Conservation (phyloP, 1,140 invertebrate species). For the Zaprionus ornatus region DNA sequence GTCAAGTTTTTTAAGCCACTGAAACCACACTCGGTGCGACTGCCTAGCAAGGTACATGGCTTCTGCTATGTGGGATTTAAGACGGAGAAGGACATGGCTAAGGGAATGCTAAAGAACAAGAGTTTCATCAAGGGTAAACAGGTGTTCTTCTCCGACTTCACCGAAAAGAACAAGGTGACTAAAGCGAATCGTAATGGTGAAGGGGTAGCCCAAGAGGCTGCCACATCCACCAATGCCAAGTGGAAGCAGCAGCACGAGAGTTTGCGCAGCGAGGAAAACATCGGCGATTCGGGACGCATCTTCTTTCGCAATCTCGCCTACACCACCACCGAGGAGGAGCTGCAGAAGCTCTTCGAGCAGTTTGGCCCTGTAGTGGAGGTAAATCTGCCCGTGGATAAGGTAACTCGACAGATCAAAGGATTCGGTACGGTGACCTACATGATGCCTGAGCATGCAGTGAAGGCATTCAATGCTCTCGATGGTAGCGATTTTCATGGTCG, state of each 20-base stretch:
- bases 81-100: conserved; percentile 91
- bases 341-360: conserved; percentile 93
- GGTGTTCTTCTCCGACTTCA: conserved; percentile 87
- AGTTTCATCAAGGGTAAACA: conserved; percentile 92
- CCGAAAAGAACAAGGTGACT: conserved; percentile 84
- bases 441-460: conserved; percentile 97
- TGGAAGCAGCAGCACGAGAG: conserved; percentile 89
- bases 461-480: conserved; percentile 94
- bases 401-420: conserved; percentile 94
- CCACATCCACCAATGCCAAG: conserved; percentile 84
- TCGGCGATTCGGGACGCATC: conserved; percentile 96
- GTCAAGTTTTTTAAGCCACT: conserved; percentile 92
- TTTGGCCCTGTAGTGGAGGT: conserved; percentile 95
- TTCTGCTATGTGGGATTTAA: conserved; percentile 96
- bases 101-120: conserved; percentile 93
- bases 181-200: conserved; percentile 80
- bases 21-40: conserved; percentile 90
- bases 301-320: conserved; percentile 98
- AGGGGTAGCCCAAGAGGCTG: not conserved
- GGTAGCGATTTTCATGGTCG: conserved; percentile 95
- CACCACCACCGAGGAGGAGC: conserved; percentile 93
- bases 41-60: conserved; percentile 91
- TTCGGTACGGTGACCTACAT: conserved; percentile 97
- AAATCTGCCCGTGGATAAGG: conserved; percentile 93
- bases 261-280: conserved; percentile 90